These are phyloP conservation scores for Heterotis niloticus DNA, from an alignment of 2,113 vertebrate genomes.

Conservation along the genomic window DNA sequence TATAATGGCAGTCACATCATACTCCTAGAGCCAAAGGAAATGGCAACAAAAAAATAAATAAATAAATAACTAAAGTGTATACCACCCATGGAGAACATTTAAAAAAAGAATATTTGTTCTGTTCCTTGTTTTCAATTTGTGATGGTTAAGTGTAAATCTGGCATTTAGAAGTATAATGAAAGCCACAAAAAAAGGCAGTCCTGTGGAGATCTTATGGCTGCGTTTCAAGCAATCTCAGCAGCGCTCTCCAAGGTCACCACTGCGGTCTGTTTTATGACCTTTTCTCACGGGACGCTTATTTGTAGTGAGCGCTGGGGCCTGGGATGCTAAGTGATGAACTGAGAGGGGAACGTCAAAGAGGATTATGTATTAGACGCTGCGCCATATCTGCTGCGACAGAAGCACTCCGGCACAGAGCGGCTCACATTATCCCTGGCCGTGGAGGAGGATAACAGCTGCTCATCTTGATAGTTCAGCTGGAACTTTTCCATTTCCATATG, in stretches of 20 bases:
- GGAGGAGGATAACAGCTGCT: conserved; percentile 8
- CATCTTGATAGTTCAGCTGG: conserved; percentile 22
- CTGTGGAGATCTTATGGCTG: background rate
- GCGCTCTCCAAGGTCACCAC: background rate
- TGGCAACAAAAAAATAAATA: no score
- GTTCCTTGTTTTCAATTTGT: no score
- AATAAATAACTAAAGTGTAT: no score
- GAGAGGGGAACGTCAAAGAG: conserved; percentile 15
- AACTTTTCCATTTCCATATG: conserved; percentile 5
- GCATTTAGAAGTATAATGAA: no score
- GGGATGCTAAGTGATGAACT: conserved; percentile 11
- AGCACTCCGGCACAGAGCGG: background rate
- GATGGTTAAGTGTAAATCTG: no score
- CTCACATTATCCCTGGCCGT: background rate
- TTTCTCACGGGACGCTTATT: conserved; percentile 14
- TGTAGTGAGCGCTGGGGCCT: background rate
- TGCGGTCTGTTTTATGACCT: background rate
- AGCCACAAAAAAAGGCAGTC: background rate
- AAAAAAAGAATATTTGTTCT: no score
- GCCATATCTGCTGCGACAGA: conserved; percentile 10
- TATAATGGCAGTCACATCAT: no score
- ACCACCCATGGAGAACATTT: no score
- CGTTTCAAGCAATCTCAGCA: background rate
- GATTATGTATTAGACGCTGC: conserved; percentile 15
- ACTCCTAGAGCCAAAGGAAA: no score